A percentile compares a stretch with the other conserved stretches of the same genome.
Evolutionary conservation across 2,113 vertebrate species (phyloP).

Genomic region (Lophotis ruficrista): DNA sequence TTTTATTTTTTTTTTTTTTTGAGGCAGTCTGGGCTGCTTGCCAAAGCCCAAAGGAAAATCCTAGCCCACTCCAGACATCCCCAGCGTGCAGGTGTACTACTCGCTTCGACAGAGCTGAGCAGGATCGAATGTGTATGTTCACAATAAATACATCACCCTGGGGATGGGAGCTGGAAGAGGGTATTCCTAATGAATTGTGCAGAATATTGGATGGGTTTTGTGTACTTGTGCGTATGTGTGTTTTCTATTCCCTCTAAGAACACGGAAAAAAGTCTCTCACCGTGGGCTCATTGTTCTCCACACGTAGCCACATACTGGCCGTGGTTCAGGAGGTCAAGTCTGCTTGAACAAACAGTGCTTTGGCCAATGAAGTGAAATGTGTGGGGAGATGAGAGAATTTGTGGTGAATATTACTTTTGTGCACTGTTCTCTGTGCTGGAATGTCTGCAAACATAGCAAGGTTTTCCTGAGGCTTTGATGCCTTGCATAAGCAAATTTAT

Average conservation of each 20-base stretch:
- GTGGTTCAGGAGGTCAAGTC: constrained; percentile 10
- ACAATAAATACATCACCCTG: constrained; percentile 21
- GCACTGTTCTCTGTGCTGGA: neutral
- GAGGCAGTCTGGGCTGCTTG: constrained; percentile 45
- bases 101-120: neutral
- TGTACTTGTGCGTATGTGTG: neutral
- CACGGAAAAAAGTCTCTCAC: constrained; percentile 32
- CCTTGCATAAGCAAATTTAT: neutral
- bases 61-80: constrained; percentile 47
- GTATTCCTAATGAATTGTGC: constrained; percentile 55
- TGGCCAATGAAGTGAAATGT: neutral
- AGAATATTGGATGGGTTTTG: constrained; percentile 17
- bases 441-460: neutral
- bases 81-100: constrained; percentile 49
- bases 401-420: neutral
- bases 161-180: constrained; percentile 44
- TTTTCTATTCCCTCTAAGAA: constrained; percentile 48
- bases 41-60: constrained; percentile 69
- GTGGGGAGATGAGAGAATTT: neutral
- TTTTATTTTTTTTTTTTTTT: neutral
- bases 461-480: neutral
- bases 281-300: constrained; percentile 19
- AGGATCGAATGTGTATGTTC: neutral
- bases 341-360: constrained; percentile 17
- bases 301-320: constrained; percentile 17